phyloP scores from a whole-genome alignment of 1,140 invertebrate genomes.

The Cotesia typhae region DNA sequence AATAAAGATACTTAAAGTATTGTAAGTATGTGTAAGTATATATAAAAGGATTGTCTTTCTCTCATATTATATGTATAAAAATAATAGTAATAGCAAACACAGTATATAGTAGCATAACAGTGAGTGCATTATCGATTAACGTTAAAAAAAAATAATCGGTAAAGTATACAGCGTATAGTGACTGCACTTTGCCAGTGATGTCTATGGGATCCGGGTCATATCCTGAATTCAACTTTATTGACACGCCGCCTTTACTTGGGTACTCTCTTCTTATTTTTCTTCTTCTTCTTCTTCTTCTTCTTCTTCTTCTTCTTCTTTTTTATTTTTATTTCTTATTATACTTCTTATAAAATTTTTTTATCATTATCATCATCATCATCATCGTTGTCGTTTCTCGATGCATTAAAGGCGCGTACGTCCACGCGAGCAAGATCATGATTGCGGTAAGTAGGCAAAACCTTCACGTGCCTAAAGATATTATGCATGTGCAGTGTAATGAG shows the following conservation, averaged over 20 bases:
- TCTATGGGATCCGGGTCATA: constrained; percentile 56
- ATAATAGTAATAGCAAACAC: no score
- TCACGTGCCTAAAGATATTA: no score
- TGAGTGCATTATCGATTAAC: constrained; percentile 19
- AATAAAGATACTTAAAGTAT: not conserved
- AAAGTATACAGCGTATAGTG: constrained; percentile 17
- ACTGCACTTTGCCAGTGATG: constrained; percentile 31
- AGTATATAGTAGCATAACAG: not conserved
- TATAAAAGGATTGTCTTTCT: no score
- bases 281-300: not conserved
- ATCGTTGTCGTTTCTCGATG: no score
- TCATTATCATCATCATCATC: not conserved
- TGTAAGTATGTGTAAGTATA: no score
- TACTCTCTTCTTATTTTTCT: constrained; percentile 20
- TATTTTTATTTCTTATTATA: constrained; percentile 12
- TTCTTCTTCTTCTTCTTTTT: not conserved
- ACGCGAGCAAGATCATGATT: constrained; percentile 32
- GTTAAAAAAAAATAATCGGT: constrained; percentile 3
- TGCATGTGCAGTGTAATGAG: constrained; percentile 9
- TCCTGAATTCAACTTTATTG: constrained; percentile 53
- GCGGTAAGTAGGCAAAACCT: constrained; percentile 36
- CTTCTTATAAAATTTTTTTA: constrained; percentile 14
- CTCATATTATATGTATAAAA: no score
- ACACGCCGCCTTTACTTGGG: constrained; percentile 27
- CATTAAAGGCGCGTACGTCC: constrained; percentile 14